phyloP scores from a whole-genome alignment of 2,113 vertebrate genomes.

The Gnathonemus longibarbis region DNA sequence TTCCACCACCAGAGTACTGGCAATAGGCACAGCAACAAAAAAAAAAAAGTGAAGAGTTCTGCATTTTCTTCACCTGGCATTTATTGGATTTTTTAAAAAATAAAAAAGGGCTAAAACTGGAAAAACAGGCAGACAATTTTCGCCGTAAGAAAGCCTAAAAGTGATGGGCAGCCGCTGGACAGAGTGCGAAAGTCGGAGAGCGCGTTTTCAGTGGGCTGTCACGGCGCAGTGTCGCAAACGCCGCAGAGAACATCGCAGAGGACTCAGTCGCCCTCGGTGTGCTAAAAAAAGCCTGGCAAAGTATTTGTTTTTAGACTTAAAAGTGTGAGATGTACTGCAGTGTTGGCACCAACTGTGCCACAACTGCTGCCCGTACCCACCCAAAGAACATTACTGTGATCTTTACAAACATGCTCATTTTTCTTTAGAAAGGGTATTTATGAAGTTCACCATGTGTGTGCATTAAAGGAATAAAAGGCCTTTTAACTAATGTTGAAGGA shows the following conservation, averaged over 20 bases:
- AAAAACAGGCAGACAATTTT: not conserved
- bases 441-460: not conserved
- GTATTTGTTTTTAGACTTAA: slow-evolving; percentile 1
- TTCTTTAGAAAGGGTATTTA: not conserved
- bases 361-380: not conserved
- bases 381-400: not conserved
- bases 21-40: not conserved
- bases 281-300: slow-evolving; percentile 1
- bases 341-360: not conserved
- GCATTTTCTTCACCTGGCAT: not conserved
- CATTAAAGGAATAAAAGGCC: not conserved
- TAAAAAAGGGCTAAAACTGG: not conserved
- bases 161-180: not conserved
- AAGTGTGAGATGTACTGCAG: slow-evolving; percentile 9
- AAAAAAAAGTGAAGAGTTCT: not conserved
- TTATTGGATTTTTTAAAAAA: not conserved
- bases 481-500: not conserved
- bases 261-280: not conserved
- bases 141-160: not conserved
- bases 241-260: not conserved
- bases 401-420: not conserved
- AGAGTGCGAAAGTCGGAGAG: not conserved
- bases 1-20: not conserved
- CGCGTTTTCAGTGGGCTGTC: not conserved
- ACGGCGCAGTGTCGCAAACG: not conserved